phyloP scores from a whole-genome alignment of 1,140 invertebrate genomes.

The Drosophila arawakana region DNA sequence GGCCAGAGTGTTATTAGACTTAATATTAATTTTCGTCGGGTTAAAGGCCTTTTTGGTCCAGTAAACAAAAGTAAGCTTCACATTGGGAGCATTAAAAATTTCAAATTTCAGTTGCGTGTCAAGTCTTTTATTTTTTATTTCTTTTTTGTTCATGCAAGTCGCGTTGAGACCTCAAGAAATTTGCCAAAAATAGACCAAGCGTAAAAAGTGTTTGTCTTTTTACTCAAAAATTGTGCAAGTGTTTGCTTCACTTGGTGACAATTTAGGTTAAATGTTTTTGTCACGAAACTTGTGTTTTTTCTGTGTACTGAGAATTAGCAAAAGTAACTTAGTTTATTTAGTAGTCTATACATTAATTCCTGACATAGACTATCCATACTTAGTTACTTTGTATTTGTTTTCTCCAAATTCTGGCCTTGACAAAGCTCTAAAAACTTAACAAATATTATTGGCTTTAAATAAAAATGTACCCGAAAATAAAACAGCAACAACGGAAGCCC shows the following conservation, averaged over 20 bases:
- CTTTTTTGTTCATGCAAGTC: constrained; percentile 28
- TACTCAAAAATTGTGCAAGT: constrained; percentile 35
- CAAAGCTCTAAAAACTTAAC: background rate
- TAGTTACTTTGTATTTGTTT: background rate
- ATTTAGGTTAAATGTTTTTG: constrained; percentile 27
- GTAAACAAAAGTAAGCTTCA: constrained; percentile 21
- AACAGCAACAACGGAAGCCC: constrained; percentile 13
- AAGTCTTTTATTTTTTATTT: background rate
- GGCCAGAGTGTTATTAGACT: background rate
- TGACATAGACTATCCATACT: background rate
- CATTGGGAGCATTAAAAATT: background rate
- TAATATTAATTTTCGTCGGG: constrained; percentile 3
- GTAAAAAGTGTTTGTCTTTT: constrained; percentile 35
- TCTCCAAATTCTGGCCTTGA: constrained; percentile 11
- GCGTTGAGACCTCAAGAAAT: constrained; percentile 20
- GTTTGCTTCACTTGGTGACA: constrained; percentile 14
- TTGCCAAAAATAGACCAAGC: constrained; percentile 56
- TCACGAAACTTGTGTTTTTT: constrained; percentile 12
- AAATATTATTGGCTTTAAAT: constrained; percentile 15
- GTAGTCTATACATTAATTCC: background rate
- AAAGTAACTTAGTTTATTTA: background rate
- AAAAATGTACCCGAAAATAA: constrained; percentile 13
- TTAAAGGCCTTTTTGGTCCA: constrained; percentile 20
- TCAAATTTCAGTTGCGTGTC: constrained; percentile 27
- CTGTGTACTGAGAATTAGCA: background rate